Evolutionary conservation across 1,140 invertebrate genomes (phyloP).

Genomic region (Cotesia glomerata): DNA sequence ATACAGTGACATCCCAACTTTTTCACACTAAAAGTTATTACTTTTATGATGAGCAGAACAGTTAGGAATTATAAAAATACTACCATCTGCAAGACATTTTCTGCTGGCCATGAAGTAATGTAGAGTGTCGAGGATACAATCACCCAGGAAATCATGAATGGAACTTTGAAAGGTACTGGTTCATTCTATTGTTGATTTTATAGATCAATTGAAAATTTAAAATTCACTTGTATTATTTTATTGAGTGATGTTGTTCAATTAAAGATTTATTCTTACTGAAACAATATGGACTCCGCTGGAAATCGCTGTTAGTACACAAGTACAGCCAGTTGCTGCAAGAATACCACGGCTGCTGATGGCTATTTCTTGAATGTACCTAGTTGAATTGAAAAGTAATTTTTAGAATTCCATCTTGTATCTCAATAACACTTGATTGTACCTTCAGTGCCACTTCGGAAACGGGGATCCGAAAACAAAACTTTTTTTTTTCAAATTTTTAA

Average conservation of each 20-base stretch:
- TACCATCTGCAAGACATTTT: constrained; percentile 17
- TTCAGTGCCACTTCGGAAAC: too few species aligned
- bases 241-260: too few species aligned
- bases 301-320: constrained; percentile 26
- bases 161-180: background rate
- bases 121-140: background rate
- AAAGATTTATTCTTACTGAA: constrained; percentile 32
- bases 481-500: too few species aligned
- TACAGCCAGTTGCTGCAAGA: constrained; percentile 27
- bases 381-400: background rate
- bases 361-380: constrained; percentile 31
- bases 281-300: constrained; percentile 43
- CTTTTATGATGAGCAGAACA: too few species aligned
- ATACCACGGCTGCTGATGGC: constrained; percentile 12
- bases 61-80: background rate
- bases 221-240: too few species aligned
- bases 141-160: background rate
- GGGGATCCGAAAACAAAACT: too few species aligned
- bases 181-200: background rate
- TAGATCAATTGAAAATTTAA: too few species aligned
- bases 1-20: too few species aligned
- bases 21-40: constrained; percentile 7
- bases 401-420: too few species aligned
- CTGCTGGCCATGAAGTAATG: constrained; percentile 21
- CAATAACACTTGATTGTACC: too few species aligned